Evolutionary conservation across 1,140 invertebrate species (phyloP).

Genomic region (Neocloeon triangulifer): DNA sequence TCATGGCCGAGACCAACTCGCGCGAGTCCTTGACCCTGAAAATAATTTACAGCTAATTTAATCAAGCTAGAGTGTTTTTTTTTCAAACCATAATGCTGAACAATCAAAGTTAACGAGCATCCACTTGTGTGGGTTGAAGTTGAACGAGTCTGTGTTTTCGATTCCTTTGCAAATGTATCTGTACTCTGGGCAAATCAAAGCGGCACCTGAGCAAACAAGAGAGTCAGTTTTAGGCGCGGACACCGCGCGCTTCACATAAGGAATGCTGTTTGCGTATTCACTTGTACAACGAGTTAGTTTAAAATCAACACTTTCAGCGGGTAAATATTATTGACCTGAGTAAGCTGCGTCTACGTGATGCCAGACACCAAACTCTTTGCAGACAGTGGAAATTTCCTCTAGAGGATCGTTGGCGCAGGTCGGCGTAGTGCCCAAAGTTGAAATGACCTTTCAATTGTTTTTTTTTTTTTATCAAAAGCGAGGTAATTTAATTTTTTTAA

Average conservation of each 20-base stretch:
- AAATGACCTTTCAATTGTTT: conserved; percentile 30
- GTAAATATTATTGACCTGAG: conserved; percentile 25
- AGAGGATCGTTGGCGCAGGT: conserved; percentile 83
- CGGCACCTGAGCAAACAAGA: conserved; percentile 20
- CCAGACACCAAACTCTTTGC: conserved; percentile 53
- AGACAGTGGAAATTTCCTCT: conserved; percentile 56
- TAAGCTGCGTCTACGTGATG: conserved; percentile 79
- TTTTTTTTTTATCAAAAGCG: conserved; percentile 2
- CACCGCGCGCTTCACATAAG: no score
- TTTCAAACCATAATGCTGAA: conserved; percentile 18
- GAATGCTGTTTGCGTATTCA: no score
- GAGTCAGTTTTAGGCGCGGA: not conserved
- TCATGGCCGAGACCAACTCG: conserved; percentile 24
- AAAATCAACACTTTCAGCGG: no score
- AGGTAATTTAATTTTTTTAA: conserved; percentile 1
- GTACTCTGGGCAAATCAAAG: conserved; percentile 32
- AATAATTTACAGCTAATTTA: conserved; percentile 5
- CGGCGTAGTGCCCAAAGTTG: conserved; percentile 77
- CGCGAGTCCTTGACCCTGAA: conserved; percentile 26
- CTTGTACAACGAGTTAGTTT: no score
- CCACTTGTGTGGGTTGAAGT: conserved; percentile 36
- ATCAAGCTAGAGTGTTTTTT: no score
- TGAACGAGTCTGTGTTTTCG: conserved; percentile 26
- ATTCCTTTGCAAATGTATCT: conserved; percentile 23
- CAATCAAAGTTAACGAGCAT: conserved; percentile 32